Evolutionary conservation across 1,140 invertebrate species (phyloP), one percentile per base, ranked within the genome.

Genomic region (Colletes gigas): DNA sequence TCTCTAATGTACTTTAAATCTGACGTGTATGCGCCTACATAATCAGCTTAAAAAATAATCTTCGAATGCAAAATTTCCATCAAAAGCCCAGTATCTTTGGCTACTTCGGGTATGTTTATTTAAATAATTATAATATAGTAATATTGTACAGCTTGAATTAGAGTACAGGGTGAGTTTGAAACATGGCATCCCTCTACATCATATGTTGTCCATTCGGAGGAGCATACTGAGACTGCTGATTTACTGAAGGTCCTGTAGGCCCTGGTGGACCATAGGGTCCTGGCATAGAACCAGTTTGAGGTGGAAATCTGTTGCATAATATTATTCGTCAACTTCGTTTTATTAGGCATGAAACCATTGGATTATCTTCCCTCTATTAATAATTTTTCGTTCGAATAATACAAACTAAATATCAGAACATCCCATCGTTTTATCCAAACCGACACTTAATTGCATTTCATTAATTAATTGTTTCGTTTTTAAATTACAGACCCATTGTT

Each of bases 51-150:
- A 54, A 86, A 21, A 62, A 60, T 86, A 80, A 83, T 52, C 74
- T 81, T 63, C 52, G 8, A 86, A 86, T 75, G 75, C 80, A 87
- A 87, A 87, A 74, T 65, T 75, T 81, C 62, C 69, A 86, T 82
- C 88, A 63, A 86, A 90, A 84, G 82, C 81, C 88, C 81, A 87
- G 78, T 83, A 80, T 90, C 86, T 90, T 91, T 90, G 88, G 88
- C 89, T 91, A 89, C 86, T 86, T 83, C 68, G 84, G 85, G 78
- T 87, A 82, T 88, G 77, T 88, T 88, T 89, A 85, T 90, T 90
- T 89, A 88, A 89, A 90, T 91, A 89, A 87, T 88, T 85, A 86
- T 88, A 89, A 89, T 85, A 89, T 88, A 86, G 83, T 87, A 88
- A 88, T 90, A 90, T 89, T 87, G 78, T 90, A 90, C 89, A 91